Evolutionary conservation across 2,888 invertebrate species (phyloP), one percentile per base, ranked within the genome.

Genomic region (Graphium colonna): DNA sequence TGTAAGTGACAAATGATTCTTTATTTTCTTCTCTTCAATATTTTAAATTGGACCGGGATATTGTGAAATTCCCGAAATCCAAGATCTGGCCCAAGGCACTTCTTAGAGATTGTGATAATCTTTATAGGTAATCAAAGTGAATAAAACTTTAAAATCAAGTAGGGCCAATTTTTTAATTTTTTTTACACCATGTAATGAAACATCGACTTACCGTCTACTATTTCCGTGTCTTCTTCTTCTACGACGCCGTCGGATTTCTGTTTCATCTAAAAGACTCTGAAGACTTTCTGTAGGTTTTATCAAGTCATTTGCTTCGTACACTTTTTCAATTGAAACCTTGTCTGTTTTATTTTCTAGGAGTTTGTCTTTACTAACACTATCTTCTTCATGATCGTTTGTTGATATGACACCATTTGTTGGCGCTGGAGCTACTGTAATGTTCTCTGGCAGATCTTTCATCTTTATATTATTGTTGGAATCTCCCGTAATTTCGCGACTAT

Each of bases 401-500:
- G 79, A 72, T 45, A 89, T 64, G 48, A 84, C 79, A 8, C 89
- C 89, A 61, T 89, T 89, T 0, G 89, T 89, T 0, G 89, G 89
- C 54, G 89, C 82, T 12, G 89, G 89, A 42, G 80, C 89, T 5
- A 89, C 71, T 3, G 87, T 88, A 17, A 87, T 66, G 56, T 89
- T 88, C n/a, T 86, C 88, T 16, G 85, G 82, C 13, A 84, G 47
- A 41, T 79, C 82, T 69, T 89, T 90, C 9, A 80, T 73, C 65
- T 86, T 89, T 0, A 90, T 63, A 60, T 90, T 77, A 21, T 73
- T 86, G 41, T 86, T 89, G 15, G 77, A 76, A 65, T 90, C 90
- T 7, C 90, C 91, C 33, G 85, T 90, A 33, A 91, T 91, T 69
- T 91, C 91, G 58, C 90, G 69, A 57, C 89, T 91, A 49, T 91